phyloP scores from a whole-genome alignment of 2,888 invertebrate genomes.

The Hoplodrina ambigua region DNA sequence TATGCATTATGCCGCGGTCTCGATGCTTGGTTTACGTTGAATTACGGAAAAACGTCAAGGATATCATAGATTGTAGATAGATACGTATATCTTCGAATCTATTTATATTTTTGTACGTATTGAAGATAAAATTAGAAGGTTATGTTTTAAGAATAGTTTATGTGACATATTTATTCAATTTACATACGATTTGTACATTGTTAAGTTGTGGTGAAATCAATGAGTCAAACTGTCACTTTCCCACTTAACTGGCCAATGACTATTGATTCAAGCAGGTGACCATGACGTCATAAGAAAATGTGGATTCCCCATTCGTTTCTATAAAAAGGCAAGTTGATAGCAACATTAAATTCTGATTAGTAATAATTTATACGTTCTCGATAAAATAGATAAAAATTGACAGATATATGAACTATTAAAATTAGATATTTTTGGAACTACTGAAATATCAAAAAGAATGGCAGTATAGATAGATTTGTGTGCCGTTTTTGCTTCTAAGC shows the following conservation, averaged over 20 bases:
- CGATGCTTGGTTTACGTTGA: constrained; percentile 30
- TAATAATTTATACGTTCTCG: neutral
- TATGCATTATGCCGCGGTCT: constrained; percentile 29
- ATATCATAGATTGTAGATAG: constrained; percentile 33
- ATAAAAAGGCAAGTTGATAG: constrained; percentile 5
- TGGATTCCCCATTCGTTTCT: constrained; percentile 32
- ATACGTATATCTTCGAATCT: constrained; percentile 19
- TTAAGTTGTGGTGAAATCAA: constrained; percentile 30
- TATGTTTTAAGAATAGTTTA: constrained; percentile 19
- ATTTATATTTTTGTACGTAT: constrained; percentile 35
- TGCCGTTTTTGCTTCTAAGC: too few species aligned
- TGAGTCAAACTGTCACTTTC: constrained; percentile 35
- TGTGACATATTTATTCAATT: neutral
- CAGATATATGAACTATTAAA: neutral
- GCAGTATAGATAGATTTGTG: neutral
- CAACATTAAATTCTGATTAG: constrained; percentile 16
- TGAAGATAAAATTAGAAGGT: constrained; percentile 48
- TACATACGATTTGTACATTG: constrained; percentile 5
- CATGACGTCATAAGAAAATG: constrained; percentile 41
- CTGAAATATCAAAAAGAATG: too few species aligned
- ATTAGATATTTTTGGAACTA: neutral
- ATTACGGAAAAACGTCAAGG: constrained; percentile 66
- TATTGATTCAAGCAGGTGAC: constrained; percentile 25
- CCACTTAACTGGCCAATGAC: constrained; percentile 17
- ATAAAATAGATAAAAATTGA: constrained; percentile 2